A percentile compares a stretch with the other conserved stretches of the same genome.
Evolutionary conservation across 2,797 vertebrate species (phyloP).

Genomic region (Erpetoichthys calabaricus): DNA sequence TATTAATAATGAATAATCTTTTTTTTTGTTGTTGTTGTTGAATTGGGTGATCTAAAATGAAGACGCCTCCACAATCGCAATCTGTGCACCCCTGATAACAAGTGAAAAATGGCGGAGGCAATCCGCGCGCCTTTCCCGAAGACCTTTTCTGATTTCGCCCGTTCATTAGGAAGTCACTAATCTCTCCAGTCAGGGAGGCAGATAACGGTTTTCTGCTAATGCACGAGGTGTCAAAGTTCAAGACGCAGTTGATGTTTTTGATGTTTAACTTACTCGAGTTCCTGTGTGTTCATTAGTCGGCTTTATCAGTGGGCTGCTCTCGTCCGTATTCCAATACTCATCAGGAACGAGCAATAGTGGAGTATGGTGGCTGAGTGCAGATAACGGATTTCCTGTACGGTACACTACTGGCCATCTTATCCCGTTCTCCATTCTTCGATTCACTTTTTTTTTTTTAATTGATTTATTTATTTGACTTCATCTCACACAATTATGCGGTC

Average conservation of each 20-base stretch:
- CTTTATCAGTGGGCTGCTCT: slow-evolving; percentile 71
- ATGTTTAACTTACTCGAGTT: slow-evolving; percentile 75
- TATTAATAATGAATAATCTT: no score
- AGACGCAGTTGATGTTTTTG: slow-evolving; percentile 70
- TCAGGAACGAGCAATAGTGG: slow-evolving; percentile 48
- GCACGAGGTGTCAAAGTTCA: slow-evolving; percentile 63
- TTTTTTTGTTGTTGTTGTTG: not conserved
- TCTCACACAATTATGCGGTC: slow-evolving; percentile 18
- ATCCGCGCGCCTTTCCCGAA: slow-evolving; percentile 56
- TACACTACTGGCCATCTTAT: slow-evolving; percentile 22
- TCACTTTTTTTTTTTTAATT: slow-evolving; percentile 13
- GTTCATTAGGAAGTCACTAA: slow-evolving; percentile 76
- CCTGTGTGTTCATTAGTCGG: slow-evolving; percentile 82
- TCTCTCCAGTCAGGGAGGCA: slow-evolving; percentile 53
- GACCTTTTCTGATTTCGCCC: slow-evolving; percentile 64
- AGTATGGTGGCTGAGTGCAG: slow-evolving; percentile 37
- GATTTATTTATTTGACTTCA: not conserved
- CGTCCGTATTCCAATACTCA: slow-evolving; percentile 68
- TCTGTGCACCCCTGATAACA: slow-evolving; percentile 61
- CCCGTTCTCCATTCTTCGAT: slow-evolving; percentile 19
- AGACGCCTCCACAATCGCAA: slow-evolving; percentile 36
- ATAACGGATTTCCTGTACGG: slow-evolving; percentile 44
- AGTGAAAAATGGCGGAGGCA: slow-evolving; percentile 62
- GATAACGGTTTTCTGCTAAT: slow-evolving; percentile 60
- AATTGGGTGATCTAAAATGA: slow-evolving; percentile 38